phyloP scores from a whole-genome alignment of 2,113 vertebrate species.

The Myrmophylax atrothorax region DNA sequence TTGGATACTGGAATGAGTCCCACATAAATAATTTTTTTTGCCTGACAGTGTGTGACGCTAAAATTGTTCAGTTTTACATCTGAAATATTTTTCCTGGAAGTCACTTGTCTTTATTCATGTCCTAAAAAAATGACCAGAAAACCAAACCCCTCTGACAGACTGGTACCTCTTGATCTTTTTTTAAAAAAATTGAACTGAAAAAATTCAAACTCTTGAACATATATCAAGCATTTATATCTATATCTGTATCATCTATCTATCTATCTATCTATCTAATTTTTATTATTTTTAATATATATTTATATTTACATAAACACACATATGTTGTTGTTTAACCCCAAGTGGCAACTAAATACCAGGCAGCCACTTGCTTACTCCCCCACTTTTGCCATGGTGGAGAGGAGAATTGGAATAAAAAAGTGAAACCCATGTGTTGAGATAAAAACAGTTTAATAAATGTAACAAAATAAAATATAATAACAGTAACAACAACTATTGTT shows the following conservation, averaged over 20 bases:
- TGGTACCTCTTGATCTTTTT: neutral
- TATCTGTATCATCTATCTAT: too few relatives aligned
- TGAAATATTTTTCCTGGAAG: neutral
- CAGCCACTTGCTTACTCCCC: neutral
- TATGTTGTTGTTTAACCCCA: neutral
- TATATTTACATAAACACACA: neutral
- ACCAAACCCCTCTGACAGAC: neutral
- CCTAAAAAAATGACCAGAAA: neutral
- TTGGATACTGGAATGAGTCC: neutral
- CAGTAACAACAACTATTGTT: neutral
- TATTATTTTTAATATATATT: too few relatives aligned
- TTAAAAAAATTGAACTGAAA: neutral
- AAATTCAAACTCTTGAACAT: neutral
- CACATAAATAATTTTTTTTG: neutral
- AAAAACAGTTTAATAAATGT: neutral
- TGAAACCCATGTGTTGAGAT: neutral
- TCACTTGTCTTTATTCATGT: neutral
- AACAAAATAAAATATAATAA: neutral
- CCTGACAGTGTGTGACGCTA: neutral
- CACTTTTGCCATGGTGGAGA: neutral
- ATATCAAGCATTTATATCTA: neutral
- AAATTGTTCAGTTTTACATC: neutral
- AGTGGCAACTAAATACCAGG: neutral
- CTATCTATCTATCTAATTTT: too few relatives aligned
- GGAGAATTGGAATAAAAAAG: neutral